phyloP scores from a whole-genome alignment of 53 echinoderm and acorn worm genomes.

The Apostichopus leukothele region DNA sequence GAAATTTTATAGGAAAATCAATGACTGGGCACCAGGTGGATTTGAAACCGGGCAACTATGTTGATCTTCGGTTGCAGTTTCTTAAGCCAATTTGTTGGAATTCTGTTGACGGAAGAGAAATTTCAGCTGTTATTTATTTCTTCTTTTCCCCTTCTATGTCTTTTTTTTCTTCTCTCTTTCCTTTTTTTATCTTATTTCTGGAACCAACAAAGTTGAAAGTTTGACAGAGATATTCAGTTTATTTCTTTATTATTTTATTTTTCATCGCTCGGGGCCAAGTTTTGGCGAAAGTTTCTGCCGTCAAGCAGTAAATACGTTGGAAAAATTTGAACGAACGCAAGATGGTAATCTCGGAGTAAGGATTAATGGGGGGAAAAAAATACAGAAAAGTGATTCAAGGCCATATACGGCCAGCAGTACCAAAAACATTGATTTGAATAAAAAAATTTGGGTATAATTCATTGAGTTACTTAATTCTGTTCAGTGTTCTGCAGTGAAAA shows the following conservation, averaged over 20 bases:
- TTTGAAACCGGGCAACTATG: background rate
- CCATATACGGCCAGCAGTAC: background rate
- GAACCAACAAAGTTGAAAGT: background rate
- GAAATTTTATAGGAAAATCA: constrained; percentile 47
- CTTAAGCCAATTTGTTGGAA: constrained; percentile 22
- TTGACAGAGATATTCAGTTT: constrained; percentile 5
- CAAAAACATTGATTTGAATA: background rate
- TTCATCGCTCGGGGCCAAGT: background rate
- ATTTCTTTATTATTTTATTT: too few relatives aligned
- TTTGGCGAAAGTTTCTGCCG: background rate
- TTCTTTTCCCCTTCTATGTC: background rate
- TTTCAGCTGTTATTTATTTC: background rate
- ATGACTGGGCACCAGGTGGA: constrained; percentile 40
- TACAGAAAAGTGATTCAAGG: background rate
- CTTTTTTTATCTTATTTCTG: too few relatives aligned
- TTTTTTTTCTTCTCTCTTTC: background rate
- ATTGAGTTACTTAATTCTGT: too few relatives aligned
- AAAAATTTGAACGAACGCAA: background rate
- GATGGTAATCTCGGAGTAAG: background rate
- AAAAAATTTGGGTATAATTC: background rate
- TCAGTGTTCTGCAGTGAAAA: too few relatives aligned
- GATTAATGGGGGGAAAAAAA: background rate
- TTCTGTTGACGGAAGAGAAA: background rate
- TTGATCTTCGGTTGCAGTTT: constrained; percentile 36
- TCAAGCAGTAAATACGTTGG: background rate